These are phyloP conservation scores for Scyliorhinus canicula DNA, from an alignment of 2,797 vertebrate genomes.

Conservation along the genomic window DNA sequence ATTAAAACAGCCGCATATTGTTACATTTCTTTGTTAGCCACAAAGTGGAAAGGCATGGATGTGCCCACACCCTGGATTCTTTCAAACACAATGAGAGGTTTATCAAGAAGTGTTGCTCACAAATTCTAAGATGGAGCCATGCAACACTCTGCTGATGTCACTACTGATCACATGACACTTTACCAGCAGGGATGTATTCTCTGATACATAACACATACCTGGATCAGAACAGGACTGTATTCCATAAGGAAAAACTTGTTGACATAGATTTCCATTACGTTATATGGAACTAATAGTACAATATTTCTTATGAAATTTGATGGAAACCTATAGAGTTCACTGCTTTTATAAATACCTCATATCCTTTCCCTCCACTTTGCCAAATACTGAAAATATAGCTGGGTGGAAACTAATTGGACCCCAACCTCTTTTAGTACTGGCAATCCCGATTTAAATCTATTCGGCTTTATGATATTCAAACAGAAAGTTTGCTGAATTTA, in stretches of 20 bases:
- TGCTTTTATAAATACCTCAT: background rate
- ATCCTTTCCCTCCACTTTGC: background rate
- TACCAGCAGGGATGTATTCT: too few relatives aligned
- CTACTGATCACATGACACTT: too few relatives aligned
- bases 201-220: too few relatives aligned
- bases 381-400: constrained; percentile 34
- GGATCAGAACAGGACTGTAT: background rate
- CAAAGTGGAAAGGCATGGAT: too few relatives aligned
- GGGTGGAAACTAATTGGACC: constrained; percentile 32
- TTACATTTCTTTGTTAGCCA: too few relatives aligned
- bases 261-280: background rate
- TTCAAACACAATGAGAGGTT: too few relatives aligned
- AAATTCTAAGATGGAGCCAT: too few relatives aligned
- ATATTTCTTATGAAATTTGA: background rate
- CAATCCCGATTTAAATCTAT: constrained; percentile 16
- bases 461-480: background rate
- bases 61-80: too few relatives aligned
- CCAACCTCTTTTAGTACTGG: background rate
- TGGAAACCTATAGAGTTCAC: constrained; percentile 16
- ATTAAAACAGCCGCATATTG: background rate
- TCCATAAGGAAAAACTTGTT: background rate
- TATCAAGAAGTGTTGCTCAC: too few relatives aligned
- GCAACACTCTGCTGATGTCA: too few relatives aligned
- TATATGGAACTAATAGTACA: background rate
- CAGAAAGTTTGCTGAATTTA: constrained; percentile 5